Conservation (phyloP, 2,797 vertebrate genomes). For the Myotis vivesi region DNA sequence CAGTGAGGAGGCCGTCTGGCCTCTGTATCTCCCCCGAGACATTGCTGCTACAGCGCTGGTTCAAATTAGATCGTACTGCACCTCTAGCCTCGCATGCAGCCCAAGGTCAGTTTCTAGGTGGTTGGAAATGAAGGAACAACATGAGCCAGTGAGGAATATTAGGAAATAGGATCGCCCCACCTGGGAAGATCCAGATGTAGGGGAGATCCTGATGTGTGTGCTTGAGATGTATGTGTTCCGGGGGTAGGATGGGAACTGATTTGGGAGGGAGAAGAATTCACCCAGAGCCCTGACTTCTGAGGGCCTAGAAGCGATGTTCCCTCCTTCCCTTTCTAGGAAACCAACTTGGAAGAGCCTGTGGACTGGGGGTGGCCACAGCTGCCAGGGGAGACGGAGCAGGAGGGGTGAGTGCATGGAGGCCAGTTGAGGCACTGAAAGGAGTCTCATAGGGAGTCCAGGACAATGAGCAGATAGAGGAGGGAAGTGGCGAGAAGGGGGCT, state of each 20-base stretch:
- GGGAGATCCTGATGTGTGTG: background rate
- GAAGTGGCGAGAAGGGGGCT: background rate
- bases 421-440: slow-evolving; percentile 50
- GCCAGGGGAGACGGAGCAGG: background rate
- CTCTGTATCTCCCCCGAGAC: background rate
- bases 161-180: background rate
- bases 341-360: slow-evolving; percentile 11
- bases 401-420: background rate
- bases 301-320: background rate
- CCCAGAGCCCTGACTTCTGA: background rate
- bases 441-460: slow-evolving; percentile 32
- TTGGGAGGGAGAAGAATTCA: background rate
- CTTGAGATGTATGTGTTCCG: background rate
- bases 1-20: background rate
- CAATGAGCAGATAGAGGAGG: slow-evolving; percentile 73
- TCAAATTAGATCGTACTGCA: background rate
- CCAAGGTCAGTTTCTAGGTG: background rate
- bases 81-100: background rate
- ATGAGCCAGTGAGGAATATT: background rate
- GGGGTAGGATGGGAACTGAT: background rate
- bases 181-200: background rate
- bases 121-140: background rate
- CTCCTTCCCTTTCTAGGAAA: slow-evolving; percentile 70
- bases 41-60: background rate
- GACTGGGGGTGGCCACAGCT: slow-evolving; percentile 45